A percentile compares a stretch with the other conserved stretches of the same genome.
phyloP scores from a whole-genome alignment of 92 coral and sea anemone genomes.

The Epizoanthus ramosus region DNA sequence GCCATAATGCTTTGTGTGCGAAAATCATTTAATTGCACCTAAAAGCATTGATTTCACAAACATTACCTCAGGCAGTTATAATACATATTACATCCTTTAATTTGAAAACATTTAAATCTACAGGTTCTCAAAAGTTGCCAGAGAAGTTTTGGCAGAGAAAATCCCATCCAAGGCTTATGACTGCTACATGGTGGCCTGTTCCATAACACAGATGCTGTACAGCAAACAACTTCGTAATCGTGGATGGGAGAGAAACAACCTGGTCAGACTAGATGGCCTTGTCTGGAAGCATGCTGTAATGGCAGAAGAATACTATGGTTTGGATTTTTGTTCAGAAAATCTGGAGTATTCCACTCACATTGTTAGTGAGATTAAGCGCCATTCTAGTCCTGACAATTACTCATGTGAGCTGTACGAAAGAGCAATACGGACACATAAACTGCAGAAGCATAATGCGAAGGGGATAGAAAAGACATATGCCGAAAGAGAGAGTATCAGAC shows the following conservation, averaged over 20 bases:
- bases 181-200: slow-evolving; percentile 57
- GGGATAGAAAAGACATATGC: slow-evolving; percentile 70
- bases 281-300: slow-evolving; percentile 72
- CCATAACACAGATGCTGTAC: slow-evolving; percentile 56
- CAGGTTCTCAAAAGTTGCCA: slow-evolving; percentile 68
- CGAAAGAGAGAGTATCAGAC: slow-evolving; percentile 57
- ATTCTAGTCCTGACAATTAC: slow-evolving; percentile 75
- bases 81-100: not conserved
- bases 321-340: slow-evolving; percentile 66
- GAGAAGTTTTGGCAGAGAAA: slow-evolving; percentile 73
- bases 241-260: slow-evolving; percentile 53
- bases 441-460: slow-evolving; percentile 79
- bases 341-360: slow-evolving; percentile 72
- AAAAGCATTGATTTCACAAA: too few species aligned
- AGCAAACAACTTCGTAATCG: slow-evolving; percentile 14
- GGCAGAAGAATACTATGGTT: slow-evolving; percentile 78
- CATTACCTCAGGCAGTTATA: too few species aligned
- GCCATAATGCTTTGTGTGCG: too few species aligned
- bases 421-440: slow-evolving; percentile 60
- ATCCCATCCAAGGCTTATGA: slow-evolving; percentile 71
- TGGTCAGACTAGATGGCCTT: slow-evolving; percentile 48
- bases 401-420: slow-evolving; percentile 79
- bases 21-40: too few species aligned
- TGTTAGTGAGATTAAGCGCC: slow-evolving; percentile 52
- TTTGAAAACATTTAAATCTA: not conserved